These are phyloP conservation scores for Trichechus manatus DNA, from an alignment of 2,113 vertebrate species.

Conservation along the genomic window DNA sequence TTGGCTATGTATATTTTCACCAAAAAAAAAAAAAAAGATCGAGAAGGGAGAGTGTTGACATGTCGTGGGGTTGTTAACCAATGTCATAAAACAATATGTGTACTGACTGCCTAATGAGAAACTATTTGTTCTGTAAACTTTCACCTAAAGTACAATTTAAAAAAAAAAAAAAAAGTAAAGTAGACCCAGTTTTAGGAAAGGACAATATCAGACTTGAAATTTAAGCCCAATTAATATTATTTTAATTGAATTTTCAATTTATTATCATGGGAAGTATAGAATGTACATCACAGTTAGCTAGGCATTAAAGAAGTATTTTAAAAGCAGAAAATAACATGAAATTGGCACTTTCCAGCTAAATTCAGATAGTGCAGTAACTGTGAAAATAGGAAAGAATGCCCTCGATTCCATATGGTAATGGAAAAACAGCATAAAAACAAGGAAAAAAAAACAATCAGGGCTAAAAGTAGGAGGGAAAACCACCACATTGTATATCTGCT, in stretches of 20 bases:
- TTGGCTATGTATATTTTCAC: no score
- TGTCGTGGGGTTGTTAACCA: no score
- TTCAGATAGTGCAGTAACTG: neutral
- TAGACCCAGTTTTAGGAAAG: neutral
- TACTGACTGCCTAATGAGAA: no score
- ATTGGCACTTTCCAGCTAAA: neutral
- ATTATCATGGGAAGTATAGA: neutral
- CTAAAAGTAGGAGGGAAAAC: neutral
- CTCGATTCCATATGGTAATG: neutral
- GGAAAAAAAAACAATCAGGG: neutral
- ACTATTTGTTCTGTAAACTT: no score
- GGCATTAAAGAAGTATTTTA: neutral
- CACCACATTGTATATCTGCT: neutral
- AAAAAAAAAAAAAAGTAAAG: neutral
- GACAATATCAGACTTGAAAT: neutral
- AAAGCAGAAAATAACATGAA: neutral
- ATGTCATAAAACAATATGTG: no score
- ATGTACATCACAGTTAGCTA: neutral
- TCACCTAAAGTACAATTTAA: no score
- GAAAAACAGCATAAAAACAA: neutral
- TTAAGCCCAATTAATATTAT: neutral
- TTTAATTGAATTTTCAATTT: neutral
- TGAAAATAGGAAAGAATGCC: neutral
- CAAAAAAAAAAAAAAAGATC: no score
- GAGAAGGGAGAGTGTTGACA: no score